Percentiles rank a stretch among this genome's conserved stretches.
Conservation (phyloP, 2,797 vertebrate species). For the Pseudomugil gertrudae region DNA sequence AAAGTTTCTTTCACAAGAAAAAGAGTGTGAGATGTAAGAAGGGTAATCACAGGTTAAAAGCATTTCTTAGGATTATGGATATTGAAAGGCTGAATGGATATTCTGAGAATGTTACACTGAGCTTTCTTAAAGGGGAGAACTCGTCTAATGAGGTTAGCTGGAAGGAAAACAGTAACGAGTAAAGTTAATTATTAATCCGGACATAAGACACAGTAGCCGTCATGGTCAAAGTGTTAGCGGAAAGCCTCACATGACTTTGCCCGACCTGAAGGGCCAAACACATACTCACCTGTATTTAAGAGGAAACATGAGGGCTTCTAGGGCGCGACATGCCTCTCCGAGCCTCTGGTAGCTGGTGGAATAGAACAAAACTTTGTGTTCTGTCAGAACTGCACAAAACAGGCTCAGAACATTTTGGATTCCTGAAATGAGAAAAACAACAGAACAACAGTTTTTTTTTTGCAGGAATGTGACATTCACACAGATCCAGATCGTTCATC, state of each 20-base stretch:
- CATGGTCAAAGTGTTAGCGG: constrained; percentile 12
- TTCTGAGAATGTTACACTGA: neutral
- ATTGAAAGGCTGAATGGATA: neutral
- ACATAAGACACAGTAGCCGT: constrained; percentile 14
- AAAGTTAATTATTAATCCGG: constrained; percentile 46
- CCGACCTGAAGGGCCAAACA: neutral
- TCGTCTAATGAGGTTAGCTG: neutral
- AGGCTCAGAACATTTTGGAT: constrained; percentile 97
- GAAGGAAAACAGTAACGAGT: constrained; percentile 20
- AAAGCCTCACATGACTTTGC: constrained; percentile 36
- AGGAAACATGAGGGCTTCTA: constrained; percentile 97
- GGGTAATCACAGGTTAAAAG: neutral
- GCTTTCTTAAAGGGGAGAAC: neutral
- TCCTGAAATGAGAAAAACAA: constrained; percentile 80
- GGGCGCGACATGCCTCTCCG: constrained; percentile 92
- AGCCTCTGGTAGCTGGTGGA: constrained; percentile 98
- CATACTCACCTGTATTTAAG: constrained; percentile 92
- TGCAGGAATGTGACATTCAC: constrained; percentile 40
- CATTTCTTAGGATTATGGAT: neutral
- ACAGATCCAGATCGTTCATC: constrained; percentile 55
- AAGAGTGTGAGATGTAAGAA: neutral
- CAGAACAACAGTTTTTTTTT: constrained; percentile 35
- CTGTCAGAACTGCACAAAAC: constrained; percentile 96
- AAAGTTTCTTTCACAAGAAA: no score
- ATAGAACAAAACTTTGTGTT: constrained; percentile 98